Conservation (phyloP, 1,140 invertebrate species). For the Trichonephila clavata region DNA sequence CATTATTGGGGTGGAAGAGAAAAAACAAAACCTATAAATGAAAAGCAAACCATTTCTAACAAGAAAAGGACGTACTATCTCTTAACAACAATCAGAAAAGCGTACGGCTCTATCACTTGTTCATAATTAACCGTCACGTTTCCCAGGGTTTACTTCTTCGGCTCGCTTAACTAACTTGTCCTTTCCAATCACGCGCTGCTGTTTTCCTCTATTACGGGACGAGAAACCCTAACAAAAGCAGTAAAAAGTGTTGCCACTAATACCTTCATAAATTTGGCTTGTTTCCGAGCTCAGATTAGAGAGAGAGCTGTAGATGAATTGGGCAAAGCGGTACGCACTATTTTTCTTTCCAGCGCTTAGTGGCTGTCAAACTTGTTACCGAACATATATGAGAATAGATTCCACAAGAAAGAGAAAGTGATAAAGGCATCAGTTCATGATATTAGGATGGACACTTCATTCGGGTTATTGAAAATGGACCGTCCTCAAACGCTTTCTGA, state of each 20-base stretch:
- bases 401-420: background rate
- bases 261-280: conserved; percentile 53
- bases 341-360: conserved; percentile 1
- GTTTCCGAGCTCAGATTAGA: conserved; percentile 42
- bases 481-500: background rate
- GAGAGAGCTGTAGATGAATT: conserved; percentile 3
- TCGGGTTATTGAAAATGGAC: background rate
- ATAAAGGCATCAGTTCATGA: background rate
- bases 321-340: background rate
- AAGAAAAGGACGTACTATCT: background rate
- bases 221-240: conserved; percentile 26
- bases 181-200: conserved; percentile 47
- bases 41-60: no score
- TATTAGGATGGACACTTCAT: background rate
- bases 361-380: conserved; percentile 20
- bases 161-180: conserved; percentile 50
- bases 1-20: no score
- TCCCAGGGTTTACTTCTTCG: background rate
- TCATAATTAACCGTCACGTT: conserved; percentile 42
- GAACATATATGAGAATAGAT: background rate
- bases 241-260: conserved; percentile 48
- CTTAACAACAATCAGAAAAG: background rate
- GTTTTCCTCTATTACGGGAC: conserved; percentile 33
- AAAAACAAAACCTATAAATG: no score
- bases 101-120: background rate